A percentile compares a stretch with the other conserved stretches of the same genome.
phyloP scores from a whole-genome alignment of 2,113 vertebrate species.

The Cygnus buccinator region DNA sequence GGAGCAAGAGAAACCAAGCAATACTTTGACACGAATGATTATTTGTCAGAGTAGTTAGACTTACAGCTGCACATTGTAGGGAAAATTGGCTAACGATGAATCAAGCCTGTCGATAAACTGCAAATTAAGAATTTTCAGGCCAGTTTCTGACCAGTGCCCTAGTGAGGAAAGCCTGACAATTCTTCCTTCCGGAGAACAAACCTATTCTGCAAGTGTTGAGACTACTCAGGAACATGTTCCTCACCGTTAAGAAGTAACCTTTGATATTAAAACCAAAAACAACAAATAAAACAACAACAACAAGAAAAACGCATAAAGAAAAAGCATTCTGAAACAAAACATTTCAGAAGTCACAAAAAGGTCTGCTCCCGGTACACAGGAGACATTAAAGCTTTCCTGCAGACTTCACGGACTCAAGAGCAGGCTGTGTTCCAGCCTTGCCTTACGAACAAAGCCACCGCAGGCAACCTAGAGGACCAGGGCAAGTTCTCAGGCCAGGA shows the following conservation, averaged over 20 bases:
- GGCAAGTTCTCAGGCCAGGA: neutral
- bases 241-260: neutral
- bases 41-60: too few relatives aligned
- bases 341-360: rapidly evolving
- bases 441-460: neutral
- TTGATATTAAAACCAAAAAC: neutral
- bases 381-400: neutral
- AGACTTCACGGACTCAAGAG: rapidly evolving
- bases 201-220: neutral
- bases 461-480: rapidly evolving
- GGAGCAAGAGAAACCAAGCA: neutral
- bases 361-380: too few relatives aligned
- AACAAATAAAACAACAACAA: too few relatives aligned
- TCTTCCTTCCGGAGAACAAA: neutral
- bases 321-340: neutral
- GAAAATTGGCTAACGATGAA: neutral
- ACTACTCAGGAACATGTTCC: too few relatives aligned
- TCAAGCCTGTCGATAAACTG: neutral
- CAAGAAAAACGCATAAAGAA: too few relatives aligned
- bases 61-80: rapidly evolving
- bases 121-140: neutral
- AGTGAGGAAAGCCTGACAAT: neutral
- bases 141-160: neutral
- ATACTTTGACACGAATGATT: rapidly evolving
- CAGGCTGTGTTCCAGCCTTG: neutral